Evolutionary conservation across 2,113 vertebrate species (phyloP).

Genomic region (Scartelaos histophorus): DNA sequence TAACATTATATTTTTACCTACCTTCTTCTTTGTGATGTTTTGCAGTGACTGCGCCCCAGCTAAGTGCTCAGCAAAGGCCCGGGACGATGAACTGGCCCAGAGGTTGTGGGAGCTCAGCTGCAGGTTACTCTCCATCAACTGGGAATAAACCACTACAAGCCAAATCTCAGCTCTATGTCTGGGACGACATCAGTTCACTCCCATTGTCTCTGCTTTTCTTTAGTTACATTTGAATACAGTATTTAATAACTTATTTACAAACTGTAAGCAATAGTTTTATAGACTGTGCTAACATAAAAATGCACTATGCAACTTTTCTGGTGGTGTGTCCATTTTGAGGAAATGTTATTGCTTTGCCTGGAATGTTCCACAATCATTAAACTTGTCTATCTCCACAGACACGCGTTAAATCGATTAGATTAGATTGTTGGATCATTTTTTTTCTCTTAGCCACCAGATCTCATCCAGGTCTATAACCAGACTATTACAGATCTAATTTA

Average conservation of each 20-base stretch:
- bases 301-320: background rate
- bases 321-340: no score
- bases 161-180: conserved; percentile 63
- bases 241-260: background rate
- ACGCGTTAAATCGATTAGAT: no score
- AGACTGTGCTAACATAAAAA: background rate
- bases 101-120: conserved; percentile 80
- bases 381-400: background rate
- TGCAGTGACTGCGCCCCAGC: conserved; percentile 76
- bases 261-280: background rate
- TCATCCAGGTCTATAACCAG: no score
- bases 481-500: no score
- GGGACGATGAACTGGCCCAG: conserved; percentile 67
- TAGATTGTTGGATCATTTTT: no score
- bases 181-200: conserved; percentile 54
- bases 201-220: background rate
- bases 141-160: conserved; percentile 55
- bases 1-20: background rate
- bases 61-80: conserved; percentile 60
- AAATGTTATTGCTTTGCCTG: background rate
- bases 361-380: background rate
- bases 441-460: no score
- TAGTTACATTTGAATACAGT: background rate
- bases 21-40: background rate
- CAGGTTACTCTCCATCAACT: conserved; percentile 66